Evolutionary conservation across 1,140 invertebrate genomes (phyloP).

Genomic region (Teleogryllus occipitalis): DNA sequence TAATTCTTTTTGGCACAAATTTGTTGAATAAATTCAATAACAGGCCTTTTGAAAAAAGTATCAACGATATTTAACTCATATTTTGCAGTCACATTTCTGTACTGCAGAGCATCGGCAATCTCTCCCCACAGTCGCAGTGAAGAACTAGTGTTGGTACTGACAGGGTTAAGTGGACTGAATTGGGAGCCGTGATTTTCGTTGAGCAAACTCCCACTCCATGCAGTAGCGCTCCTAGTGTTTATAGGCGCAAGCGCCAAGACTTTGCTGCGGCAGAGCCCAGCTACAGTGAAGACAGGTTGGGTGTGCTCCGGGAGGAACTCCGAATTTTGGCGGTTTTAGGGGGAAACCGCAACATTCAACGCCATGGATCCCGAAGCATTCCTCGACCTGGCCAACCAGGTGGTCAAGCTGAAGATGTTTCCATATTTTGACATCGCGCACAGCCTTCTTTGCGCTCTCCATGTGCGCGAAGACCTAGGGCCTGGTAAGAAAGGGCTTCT

Average conservation of each 20-base stretch:
- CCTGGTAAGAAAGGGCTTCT: slow-evolving; percentile 46
- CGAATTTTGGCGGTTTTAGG: slow-evolving; percentile 10
- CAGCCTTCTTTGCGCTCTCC: slow-evolving; percentile 78
- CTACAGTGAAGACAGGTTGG: slow-evolving; percentile 11
- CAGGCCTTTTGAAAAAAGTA: too few relatives aligned
- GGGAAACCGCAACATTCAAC: slow-evolving; percentile 12
- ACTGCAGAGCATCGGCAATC: too few relatives aligned
- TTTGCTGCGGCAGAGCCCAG: slow-evolving; percentile 12
- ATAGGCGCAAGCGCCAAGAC: background rate
- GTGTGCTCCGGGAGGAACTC: background rate
- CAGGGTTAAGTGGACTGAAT: background rate
- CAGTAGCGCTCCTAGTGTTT: background rate
- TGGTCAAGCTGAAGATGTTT: slow-evolving; percentile 98
- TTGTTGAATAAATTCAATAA: too few relatives aligned
- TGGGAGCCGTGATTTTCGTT: background rate
- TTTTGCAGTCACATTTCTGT: too few relatives aligned
- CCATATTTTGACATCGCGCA: slow-evolving; percentile 98
- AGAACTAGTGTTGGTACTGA: background rate
- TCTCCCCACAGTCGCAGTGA: too few relatives aligned
- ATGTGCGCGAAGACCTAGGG: slow-evolving; percentile 92
- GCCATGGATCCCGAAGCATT: slow-evolving; percentile 93
- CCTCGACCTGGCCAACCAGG: slow-evolving; percentile 94
- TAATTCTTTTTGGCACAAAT: too few relatives aligned
- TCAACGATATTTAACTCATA: too few relatives aligned
- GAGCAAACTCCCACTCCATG: background rate